A percentile compares a stretch with the other conserved stretches of the same genome.
These are phyloP conservation scores for Pogonognathellus flavescens DNA, from an alignment of 1,140 invertebrate genomes.

Conservation along the genomic window DNA sequence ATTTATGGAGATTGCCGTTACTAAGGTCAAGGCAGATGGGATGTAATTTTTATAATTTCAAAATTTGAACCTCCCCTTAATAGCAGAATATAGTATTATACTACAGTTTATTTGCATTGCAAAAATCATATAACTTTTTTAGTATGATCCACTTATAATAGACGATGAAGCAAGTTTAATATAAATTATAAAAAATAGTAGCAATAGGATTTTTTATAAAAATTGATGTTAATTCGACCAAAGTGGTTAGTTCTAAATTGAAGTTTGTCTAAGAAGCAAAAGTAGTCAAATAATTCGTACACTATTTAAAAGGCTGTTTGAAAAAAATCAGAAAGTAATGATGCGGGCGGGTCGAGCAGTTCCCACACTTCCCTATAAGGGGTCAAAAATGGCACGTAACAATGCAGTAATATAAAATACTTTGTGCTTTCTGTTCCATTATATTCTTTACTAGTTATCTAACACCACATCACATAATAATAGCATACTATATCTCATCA, in stretches of 20 bases:
- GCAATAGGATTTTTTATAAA: no score
- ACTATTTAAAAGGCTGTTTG: conserved; percentile 11
- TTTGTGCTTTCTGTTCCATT: background rate
- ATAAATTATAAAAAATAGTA: background rate
- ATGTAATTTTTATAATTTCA: no score
- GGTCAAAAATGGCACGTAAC: conserved; percentile 61
- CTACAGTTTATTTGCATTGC: no score
- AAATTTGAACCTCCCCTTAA: no score
- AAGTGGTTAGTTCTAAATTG: conserved; percentile 5
- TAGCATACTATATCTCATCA: conserved; percentile 17
- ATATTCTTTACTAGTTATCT: background rate
- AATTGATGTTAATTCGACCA: conserved; percentile 8
- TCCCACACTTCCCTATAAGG: conserved; percentile 58
- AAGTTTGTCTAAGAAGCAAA: background rate
- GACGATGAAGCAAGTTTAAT: no score
- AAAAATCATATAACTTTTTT: no score
- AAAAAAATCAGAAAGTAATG: conserved; percentile 53
- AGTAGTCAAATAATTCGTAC: conserved; percentile 10
- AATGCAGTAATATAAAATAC: conserved; percentile 15
- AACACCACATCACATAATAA: background rate
- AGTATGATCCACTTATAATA: no score
- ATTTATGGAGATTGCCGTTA: no score
- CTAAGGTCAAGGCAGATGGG: no score
- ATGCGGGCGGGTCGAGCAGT: conserved; percentile 53
- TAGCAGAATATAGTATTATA: no score